These are phyloP conservation scores for Sternarchorhynchus goeldii DNA, from an alignment of 2,797 vertebrate species.

Conservation along the genomic window DNA sequence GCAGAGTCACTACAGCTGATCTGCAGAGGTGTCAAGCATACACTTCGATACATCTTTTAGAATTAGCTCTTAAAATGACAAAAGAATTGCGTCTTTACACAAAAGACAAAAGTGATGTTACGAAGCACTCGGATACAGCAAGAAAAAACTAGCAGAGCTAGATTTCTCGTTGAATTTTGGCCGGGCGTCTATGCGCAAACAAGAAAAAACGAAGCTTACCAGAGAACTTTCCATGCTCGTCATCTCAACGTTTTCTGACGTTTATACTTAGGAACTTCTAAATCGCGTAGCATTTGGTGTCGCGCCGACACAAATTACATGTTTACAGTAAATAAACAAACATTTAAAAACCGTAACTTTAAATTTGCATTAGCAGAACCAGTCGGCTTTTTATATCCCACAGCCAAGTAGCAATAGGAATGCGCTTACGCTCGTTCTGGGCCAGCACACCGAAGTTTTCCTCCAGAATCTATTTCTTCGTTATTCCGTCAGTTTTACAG, in stretches of 20 bases:
- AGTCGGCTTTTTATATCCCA: neutral
- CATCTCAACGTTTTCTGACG: constrained; percentile 3
- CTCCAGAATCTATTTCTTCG: constrained; percentile 10
- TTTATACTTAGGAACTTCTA: neutral
- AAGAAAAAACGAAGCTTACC: too few species aligned
- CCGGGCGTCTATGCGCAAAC: too few species aligned
- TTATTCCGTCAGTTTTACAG: constrained; percentile 49
- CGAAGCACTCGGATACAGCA: neutral
- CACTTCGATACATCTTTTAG: neutral
- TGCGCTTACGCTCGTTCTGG: constrained; percentile 47
- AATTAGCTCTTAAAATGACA: neutral
- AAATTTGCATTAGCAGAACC: neutral
- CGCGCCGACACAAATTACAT: neutral
- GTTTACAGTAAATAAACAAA: too few species aligned
- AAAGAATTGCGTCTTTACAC: neutral
- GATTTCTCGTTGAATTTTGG: too few species aligned
- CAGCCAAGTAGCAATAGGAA: constrained; percentile 13
- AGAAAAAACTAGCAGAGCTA: neutral
- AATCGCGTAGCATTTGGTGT: neutral
- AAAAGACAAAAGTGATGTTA: neutral
- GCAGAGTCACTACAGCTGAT: neutral
- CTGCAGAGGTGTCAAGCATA: neutral
- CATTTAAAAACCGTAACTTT: neutral
- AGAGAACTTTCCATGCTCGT: neutral
- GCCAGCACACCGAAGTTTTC: constrained; percentile 39